Conservation (phyloP, 2,888 invertebrate genomes). For the Morpho deidamia region DNA sequence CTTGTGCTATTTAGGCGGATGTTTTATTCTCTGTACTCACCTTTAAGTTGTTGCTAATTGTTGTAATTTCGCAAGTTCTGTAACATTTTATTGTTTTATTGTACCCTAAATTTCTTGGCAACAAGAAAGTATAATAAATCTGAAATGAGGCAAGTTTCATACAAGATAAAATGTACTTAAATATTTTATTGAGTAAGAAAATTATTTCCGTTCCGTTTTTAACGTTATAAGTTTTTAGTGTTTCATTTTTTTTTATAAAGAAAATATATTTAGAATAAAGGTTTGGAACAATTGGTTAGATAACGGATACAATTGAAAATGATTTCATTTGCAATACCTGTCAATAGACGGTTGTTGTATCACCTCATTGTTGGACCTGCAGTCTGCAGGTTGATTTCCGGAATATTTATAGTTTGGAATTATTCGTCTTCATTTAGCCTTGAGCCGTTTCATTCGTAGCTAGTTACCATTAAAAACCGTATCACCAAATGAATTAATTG, state of each 20-base stretch:
- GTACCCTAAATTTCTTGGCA: constrained; percentile 24
- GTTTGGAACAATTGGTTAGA: no score
- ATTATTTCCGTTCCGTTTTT: neutral
- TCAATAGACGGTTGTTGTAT: no score
- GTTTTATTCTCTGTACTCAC: constrained; percentile 9
- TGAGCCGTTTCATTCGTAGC: no score
- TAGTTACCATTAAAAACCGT: no score
- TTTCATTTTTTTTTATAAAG: neutral
- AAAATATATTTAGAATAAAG: neutral
- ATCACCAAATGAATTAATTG: no score
- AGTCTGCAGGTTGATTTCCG: no score
- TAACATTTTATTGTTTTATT: constrained; percentile 55
- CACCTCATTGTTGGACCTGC: no score
- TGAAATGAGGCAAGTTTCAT: constrained; percentile 7
- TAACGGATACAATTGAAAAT: no score
- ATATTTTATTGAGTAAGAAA: constrained; percentile 3
- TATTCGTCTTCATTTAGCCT: no score
- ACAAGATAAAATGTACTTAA: constrained; percentile 3
- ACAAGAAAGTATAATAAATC: constrained; percentile 9
- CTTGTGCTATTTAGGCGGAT: neutral
- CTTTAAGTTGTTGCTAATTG: constrained; percentile 32
- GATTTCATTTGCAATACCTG: no score
- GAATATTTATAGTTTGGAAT: no score
- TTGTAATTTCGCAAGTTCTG: constrained; percentile 47
- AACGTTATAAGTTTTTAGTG: neutral